phyloP scores from a whole-genome alignment of 2,888 invertebrate genomes.

The Criorhina ranunculi region DNA sequence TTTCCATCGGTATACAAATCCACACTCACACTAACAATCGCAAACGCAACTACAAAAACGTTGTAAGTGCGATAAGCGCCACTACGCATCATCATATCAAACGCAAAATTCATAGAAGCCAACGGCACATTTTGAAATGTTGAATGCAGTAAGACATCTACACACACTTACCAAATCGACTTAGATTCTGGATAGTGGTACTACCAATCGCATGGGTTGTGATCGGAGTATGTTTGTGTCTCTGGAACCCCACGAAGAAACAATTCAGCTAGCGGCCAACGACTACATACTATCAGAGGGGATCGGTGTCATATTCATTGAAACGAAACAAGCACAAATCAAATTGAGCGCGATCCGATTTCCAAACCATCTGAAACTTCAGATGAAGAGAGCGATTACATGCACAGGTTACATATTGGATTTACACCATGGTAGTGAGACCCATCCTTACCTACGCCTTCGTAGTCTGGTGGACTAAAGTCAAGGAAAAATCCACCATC shows the following conservation, averaged over 20 bases:
- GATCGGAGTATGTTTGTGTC: conserved; percentile 25
- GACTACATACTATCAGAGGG: not conserved
- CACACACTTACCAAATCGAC: conserved; percentile 15
- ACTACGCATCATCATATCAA: conserved; percentile 15
- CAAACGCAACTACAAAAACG: conserved; percentile 7
- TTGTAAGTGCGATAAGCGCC: conserved; percentile 6
- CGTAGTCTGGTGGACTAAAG: too few relatives aligned
- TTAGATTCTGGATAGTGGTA: conserved; percentile 38
- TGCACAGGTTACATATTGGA: too few relatives aligned
- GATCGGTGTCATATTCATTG: conserved; percentile 7
- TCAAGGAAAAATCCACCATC: too few relatives aligned
- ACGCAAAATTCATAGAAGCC: conserved; percentile 3
- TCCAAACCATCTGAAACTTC: too few relatives aligned
- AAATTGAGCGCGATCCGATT: too few relatives aligned
- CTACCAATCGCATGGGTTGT: conserved; percentile 41
- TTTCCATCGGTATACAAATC: conserved; percentile 13
- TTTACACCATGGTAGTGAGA: too few relatives aligned
- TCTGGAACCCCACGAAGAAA: conserved; percentile 20
- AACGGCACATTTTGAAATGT: conserved; percentile 13
- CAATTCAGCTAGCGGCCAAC: conserved; percentile 28
- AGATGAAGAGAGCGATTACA: too few relatives aligned
- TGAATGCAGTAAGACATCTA: too few relatives aligned
- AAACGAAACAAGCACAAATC: conserved; percentile 6
- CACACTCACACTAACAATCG: too few relatives aligned
- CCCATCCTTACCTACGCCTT: too few relatives aligned